Percentiles rank a stretch among this genome's conserved stretches.
These are phyloP conservation scores for Protonibea diacanthus DNA, from an alignment of 2,797 vertebrate species.

Conservation along the genomic window DNA sequence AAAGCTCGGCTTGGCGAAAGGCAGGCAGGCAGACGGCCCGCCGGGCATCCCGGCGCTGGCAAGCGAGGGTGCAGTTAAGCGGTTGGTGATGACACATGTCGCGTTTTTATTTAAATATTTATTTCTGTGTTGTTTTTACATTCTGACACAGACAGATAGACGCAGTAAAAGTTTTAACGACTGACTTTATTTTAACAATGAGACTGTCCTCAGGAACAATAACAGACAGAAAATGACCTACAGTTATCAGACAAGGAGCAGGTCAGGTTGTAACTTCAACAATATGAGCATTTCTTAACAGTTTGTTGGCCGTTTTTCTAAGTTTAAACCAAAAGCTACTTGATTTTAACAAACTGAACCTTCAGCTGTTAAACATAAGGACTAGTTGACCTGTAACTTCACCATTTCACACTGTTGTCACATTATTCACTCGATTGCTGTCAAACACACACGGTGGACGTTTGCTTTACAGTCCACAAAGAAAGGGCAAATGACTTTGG, in stretches of 20 bases:
- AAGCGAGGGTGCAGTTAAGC: background rate
- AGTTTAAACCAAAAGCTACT: no score
- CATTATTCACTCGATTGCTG: no score
- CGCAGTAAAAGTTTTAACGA: background rate
- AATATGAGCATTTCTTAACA: background rate
- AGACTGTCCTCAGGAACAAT: background rate
- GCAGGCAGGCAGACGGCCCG: background rate
- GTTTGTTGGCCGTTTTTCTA: background rate
- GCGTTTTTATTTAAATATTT: background rate
- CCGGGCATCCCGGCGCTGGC: background rate
- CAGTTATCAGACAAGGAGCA: background rate
- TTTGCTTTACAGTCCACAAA: no score
- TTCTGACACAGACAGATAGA: background rate
- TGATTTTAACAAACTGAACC: no score
- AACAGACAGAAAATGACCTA: background rate
- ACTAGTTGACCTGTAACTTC: background rate
- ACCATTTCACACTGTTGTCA: no score
- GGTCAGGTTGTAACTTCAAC: background rate
- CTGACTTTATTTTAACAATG: no score
- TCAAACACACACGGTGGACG: no score
- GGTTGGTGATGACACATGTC: background rate
- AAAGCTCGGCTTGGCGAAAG: background rate
- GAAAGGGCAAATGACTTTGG: no score
- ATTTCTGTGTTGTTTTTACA: background rate
- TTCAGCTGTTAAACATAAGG: background rate